Evolutionary conservation across 2,113 vertebrate genomes (phyloP).

Genomic region (Muntiacus reevesi): DNA sequence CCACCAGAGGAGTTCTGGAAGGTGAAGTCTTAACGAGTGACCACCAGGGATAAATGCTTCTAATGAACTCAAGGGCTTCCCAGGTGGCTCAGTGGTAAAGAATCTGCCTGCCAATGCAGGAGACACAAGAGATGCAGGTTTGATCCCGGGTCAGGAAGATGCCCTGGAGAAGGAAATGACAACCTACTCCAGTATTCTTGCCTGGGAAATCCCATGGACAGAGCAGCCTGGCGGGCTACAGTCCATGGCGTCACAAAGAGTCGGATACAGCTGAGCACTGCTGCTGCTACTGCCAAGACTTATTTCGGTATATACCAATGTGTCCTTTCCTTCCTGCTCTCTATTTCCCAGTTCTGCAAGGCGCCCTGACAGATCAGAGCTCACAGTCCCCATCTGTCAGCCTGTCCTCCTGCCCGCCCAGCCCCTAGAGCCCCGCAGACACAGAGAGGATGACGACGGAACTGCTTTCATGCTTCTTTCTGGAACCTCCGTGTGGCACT

Average conservation of each 20-base stretch:
- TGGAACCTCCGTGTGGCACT: background rate
- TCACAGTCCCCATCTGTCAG: accelerated
- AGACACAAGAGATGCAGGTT: background rate
- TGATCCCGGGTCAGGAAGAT: background rate
- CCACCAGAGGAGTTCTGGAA: background rate
- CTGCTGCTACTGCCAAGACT: background rate
- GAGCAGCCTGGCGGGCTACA: background rate
- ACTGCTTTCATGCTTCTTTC: background rate
- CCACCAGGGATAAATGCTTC: background rate
- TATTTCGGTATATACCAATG: accelerated
- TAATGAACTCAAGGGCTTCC: background rate
- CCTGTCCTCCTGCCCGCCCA: accelerated
- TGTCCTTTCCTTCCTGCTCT: background rate
- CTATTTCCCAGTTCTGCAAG: accelerated
- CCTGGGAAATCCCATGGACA: background rate
- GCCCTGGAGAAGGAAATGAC: background rate
- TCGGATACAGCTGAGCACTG: background rate
- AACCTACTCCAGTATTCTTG: background rate
- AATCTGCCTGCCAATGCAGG: background rate
- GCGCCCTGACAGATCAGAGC: accelerated
- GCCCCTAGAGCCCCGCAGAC: background rate
- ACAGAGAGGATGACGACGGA: accelerated
- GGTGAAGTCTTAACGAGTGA: background rate
- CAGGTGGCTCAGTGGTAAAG: background rate
- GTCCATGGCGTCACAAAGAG: background rate